Evolutionary conservation across 2,888 invertebrate species (phyloP), one percentile per base, ranked within the genome.

Genomic region (Parasteatoda lunata): DNA sequence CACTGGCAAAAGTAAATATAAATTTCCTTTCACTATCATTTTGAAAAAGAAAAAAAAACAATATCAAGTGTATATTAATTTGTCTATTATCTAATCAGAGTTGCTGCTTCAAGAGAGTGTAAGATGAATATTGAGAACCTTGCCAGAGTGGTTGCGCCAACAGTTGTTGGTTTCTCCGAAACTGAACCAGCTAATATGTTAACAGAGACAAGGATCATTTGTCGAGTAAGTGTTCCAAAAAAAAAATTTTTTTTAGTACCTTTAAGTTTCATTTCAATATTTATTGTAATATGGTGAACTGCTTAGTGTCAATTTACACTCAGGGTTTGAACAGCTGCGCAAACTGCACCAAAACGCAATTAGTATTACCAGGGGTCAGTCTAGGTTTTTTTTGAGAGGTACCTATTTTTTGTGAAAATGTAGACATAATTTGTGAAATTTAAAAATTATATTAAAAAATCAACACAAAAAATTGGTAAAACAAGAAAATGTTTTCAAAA

Each of bases 91-190:
- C 11, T 15, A 49, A 9, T 72, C 92, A 96, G 97, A 90, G 95
- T 98, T 86, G 95, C 97, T 0, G 95, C 95, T 89, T 94, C 95
- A 89, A 94, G 94, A 0, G 96, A 96, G 77, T 97, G 97, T 90
- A 96, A 97, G 93, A 99, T 99, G 99, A 96, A 97, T 0, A 93
- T 95, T 47, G 94, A 94, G 89, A 98, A 98, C 93, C 93, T 99
- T 90, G 95, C 98, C 0, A 96, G 95, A 91, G 95, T 98, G 52
- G 97, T 99, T 92, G 98, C 96, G 0, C 98, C 98, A 3, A 98
- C 98, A 0, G 94, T 99, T 77, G 95, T 99, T 47, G 98, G 98
- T 0, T 97, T 96, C 91, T 96, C 96, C 13, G 94, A 94, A 0
- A 92, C 94, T 0, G 95, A 88, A 11, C 86, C 86, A 51, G 47